These are phyloP conservation scores for Struthidea cinerea DNA, from an alignment of 2,113 vertebrate genomes.

Conservation along the genomic window DNA sequence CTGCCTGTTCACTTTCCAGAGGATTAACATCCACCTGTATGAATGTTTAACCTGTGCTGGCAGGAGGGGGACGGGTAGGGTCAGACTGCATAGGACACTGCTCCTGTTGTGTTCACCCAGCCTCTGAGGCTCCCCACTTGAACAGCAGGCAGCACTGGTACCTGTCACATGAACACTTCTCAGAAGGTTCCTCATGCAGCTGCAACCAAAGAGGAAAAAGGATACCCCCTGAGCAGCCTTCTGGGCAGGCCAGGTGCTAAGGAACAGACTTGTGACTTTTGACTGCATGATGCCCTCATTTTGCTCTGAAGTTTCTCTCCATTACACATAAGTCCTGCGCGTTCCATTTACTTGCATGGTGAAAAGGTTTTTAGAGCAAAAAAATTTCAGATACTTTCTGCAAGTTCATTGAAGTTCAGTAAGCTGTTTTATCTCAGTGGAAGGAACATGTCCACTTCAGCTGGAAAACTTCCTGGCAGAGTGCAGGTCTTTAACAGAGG, in stretches of 20 bases:
- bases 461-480: slow-evolving; percentile 11
- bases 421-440: neutral
- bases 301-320: neutral
- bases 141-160: neutral
- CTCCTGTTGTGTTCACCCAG: neutral
- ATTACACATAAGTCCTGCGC: neutral
- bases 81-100: neutral
- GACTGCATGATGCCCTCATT: neutral
- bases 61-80: neutral
- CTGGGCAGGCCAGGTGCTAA: neutral
- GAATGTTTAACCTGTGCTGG: neutral
- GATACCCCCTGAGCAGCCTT: neutral
- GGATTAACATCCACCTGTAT: neutral
- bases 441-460: neutral
- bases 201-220: neutral
- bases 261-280: neutral
- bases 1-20: neutral
- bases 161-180: neutral
- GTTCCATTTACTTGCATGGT: neutral
- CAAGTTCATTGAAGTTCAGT: neutral
- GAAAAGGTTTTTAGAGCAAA: neutral
- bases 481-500: neutral
- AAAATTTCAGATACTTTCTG: neutral
- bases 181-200: neutral
- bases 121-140: neutral